phyloP scores from a whole-genome alignment of 2,113 vertebrate genomes.

The Lophius piscatorius region DNA sequence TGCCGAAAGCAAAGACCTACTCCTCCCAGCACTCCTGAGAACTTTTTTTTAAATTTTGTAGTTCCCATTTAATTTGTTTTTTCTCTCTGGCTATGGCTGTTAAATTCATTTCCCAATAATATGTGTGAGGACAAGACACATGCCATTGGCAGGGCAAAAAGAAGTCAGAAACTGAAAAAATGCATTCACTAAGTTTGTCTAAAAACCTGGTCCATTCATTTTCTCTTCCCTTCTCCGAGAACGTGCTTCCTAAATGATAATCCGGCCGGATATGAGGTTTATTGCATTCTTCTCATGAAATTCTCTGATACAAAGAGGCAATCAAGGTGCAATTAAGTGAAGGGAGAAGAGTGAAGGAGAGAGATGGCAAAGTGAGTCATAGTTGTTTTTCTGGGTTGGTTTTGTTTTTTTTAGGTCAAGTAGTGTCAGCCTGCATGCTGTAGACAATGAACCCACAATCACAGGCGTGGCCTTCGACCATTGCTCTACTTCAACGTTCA shows the following conservation, averaged over 20 bases:
- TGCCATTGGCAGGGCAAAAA: slow-evolving; percentile 38
- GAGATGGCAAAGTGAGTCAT: slow-evolving; percentile 17
- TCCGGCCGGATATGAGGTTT: slow-evolving; percentile 50
- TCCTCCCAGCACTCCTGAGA: slow-evolving; percentile 44
- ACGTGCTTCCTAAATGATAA: slow-evolving; percentile 62
- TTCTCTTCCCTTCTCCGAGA: slow-evolving; percentile 53
- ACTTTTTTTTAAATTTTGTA: slow-evolving; percentile 58
- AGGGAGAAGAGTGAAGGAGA: slow-evolving; percentile 13
- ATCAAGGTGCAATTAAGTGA: slow-evolving; percentile 52
- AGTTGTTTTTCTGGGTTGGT: too few relatives aligned
- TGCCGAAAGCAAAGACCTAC: slow-evolving; percentile 42
- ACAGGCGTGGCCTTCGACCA: too few relatives aligned
- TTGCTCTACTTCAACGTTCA: neutral
- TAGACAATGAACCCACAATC: too few relatives aligned
- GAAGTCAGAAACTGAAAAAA: slow-evolving; percentile 22
- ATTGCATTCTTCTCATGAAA: slow-evolving; percentile 72
- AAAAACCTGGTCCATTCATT: slow-evolving; percentile 61
- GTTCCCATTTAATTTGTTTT: slow-evolving; percentile 63
- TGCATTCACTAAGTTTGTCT: slow-evolving; percentile 53
- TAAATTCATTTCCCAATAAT: slow-evolving; percentile 53
- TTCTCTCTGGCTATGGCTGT: slow-evolving; percentile 54
- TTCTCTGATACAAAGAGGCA: slow-evolving; percentile 55
- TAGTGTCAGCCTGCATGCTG: too few relatives aligned
- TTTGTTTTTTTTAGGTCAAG: too few relatives aligned
- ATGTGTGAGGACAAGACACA: slow-evolving; percentile 55